Evolutionary conservation across 2,797 vertebrate species (phyloP), one percentile per base, ranked within the genome.

Genomic region (Anguilla megastoma): DNA sequence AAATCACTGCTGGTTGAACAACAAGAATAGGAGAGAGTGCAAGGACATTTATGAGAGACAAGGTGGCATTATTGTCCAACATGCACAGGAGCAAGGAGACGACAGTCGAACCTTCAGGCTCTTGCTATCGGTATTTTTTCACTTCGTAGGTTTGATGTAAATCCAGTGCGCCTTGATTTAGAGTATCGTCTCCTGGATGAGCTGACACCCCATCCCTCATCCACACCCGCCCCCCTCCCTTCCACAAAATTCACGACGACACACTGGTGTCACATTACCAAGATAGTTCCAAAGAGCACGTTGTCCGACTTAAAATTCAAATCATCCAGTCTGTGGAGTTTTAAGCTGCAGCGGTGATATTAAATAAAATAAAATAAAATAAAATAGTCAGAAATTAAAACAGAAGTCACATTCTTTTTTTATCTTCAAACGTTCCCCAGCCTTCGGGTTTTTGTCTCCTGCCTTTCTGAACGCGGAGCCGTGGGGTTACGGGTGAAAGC

Each of bases 361-460:
- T 76, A 91, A 87, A 92, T 92, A 93, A 93, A 92, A 91, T 52
- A 83, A 83, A 50, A 12, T 9, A 52, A 36, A 18, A 27, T 2
- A 80, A 83, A 24, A 27, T 30, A 8, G 24, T 9, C 45, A 48
- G 41, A 83, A 83, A 80, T 80, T 12, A 48, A 45, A 48, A 80
- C 6, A 24, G 14, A 41, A 45, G 24, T 48, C 79, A 52, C 79
- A 83, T 83, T 83, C 79, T 54, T 84, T 9, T 30, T 48, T 84
- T 52, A 83, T 84, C 50, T 33, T 56, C 3, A 33, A 84, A 56
- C 82, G 27, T 33, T n/a, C 24, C 24, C n/a, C 50, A 56, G 10
- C 50, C 50, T 16, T 12, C n/a, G 30, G 14, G 50, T 79, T 54
- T 84, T 14, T 3, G 71, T 36, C 12, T 80, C 76, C 76, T 2